Conservation (phyloP, 1,140 invertebrate species). For the Aphidius ervi region DNA sequence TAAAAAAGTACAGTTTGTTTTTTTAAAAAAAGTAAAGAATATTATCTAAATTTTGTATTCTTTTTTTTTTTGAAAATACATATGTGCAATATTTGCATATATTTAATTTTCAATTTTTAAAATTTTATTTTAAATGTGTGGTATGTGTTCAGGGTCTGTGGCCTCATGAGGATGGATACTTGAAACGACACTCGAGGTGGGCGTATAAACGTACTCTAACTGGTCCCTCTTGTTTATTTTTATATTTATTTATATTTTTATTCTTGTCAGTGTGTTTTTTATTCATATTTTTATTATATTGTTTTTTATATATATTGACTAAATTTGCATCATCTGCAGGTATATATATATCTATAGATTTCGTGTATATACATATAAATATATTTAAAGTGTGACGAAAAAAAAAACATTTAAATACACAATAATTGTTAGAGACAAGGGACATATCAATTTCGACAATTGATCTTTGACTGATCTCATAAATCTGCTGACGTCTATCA, state of each 20-base stretch:
- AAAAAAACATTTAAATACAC: neutral
- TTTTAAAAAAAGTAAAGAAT: no score
- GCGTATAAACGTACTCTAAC: slow-evolving; percentile 32
- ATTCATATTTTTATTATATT: no score
- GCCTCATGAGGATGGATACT: slow-evolving; percentile 28
- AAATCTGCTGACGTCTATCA: slow-evolving; percentile 16
- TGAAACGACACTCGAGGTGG: slow-evolving; percentile 28
- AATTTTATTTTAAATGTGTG: no score
- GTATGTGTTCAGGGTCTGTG: slow-evolving; percentile 10
- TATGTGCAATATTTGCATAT: no score
- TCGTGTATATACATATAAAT: no score
- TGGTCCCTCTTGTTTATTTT: slow-evolving; percentile 15
- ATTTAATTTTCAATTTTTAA: no score
- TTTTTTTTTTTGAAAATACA: no score
- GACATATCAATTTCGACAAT: slow-evolving; percentile 21
- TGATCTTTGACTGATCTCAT: slow-evolving; percentile 19
- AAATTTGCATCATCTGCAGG: no score
- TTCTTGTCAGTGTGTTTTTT: neutral
- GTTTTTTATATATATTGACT: neutral
- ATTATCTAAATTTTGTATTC: no score
- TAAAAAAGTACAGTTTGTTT: no score
- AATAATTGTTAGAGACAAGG: slow-evolving; percentile 7
- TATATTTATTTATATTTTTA: neutral
- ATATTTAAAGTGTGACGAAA: no score
- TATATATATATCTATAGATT: no score